A percentile compares a stretch with the other conserved stretches of the same genome.
These are phyloP conservation scores for Aphelenchoides bicaudatus DNA, from an alignment of 2,888 invertebrate species.

Conservation along the genomic window DNA sequence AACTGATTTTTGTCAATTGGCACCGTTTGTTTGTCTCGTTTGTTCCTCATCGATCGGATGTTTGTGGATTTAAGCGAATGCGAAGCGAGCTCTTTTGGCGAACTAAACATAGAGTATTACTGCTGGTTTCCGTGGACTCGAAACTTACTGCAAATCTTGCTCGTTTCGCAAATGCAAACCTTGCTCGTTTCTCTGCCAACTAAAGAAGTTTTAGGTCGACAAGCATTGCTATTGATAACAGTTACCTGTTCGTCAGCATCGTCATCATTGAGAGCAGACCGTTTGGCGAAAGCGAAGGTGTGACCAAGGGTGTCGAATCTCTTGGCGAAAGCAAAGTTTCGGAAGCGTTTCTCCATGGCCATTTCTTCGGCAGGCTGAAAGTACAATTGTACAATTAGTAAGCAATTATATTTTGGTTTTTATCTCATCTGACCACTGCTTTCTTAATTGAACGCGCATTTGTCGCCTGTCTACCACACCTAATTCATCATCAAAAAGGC, in stretches of 20 bases:
- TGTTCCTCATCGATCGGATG: no score
- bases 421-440: no score
- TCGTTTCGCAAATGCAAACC: conserved; percentile 29
- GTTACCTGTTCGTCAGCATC: conserved; percentile 9
- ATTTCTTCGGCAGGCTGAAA: background rate
- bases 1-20: no score
- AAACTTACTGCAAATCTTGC: conserved; percentile 23
- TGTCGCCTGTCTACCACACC: background rate
- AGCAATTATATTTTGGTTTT: no score
- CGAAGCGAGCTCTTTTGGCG: conserved; percentile 26
- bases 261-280: conserved; percentile 14
- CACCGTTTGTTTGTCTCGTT: no score
- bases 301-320: conserved; percentile 18
- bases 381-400: background rate
- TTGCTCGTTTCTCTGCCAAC: conserved; percentile 24
- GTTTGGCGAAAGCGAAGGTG: conserved; percentile 26
- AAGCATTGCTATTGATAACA: no score
- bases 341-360: conserved; percentile 26
- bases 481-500: conserved; percentile 6
- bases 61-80: conserved; percentile 21
- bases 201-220: no score
- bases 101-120: no score
- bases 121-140: no score
- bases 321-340: conserved; percentile 29
- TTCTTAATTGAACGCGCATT: background rate